phyloP scores from a whole-genome alignment of 2,113 vertebrate genomes.

The Craseonycteris thonglongyai region DNA sequence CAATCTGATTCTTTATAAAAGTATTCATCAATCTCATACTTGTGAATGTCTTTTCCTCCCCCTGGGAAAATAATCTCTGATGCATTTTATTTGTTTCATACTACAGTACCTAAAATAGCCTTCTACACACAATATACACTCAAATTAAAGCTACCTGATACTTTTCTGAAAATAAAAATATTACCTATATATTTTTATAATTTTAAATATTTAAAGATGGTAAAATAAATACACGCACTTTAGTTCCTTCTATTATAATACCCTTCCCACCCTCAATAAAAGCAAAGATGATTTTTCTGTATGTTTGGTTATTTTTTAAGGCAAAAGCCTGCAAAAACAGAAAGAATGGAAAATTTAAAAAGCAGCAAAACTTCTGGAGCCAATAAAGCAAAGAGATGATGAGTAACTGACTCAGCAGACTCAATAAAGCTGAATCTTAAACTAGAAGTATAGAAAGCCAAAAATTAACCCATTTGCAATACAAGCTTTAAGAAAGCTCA shows the following conservation, averaged over 20 bases:
- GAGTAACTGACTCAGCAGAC: not conserved
- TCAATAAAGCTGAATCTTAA: not conserved
- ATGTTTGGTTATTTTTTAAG: not conserved
- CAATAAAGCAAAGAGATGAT: not conserved
- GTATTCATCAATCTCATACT: not conserved
- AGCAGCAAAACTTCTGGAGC: not conserved
- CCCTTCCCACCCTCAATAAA: not conserved
- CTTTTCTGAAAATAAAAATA: slow-evolving; percentile 10
- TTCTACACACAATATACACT: not conserved
- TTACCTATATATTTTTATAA: not conserved
- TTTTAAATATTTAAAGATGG: slow-evolving; percentile 29
- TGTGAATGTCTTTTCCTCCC: not conserved
- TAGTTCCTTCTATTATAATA: not conserved
- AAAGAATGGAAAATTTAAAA: not conserved
- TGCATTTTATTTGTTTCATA: not conserved
- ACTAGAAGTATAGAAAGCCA: not conserved
- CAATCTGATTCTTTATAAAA: not conserved
- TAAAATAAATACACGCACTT: not conserved
- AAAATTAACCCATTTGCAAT: not conserved
- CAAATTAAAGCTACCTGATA: not conserved
- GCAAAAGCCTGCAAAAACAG: not conserved
- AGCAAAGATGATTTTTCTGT: not conserved
- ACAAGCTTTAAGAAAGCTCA: not conserved
- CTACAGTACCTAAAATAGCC: not conserved
- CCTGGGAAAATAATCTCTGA: not conserved